phyloP scores from a whole-genome alignment of 2,888 invertebrate genomes.

The Adelognathus sp. region DNA sequence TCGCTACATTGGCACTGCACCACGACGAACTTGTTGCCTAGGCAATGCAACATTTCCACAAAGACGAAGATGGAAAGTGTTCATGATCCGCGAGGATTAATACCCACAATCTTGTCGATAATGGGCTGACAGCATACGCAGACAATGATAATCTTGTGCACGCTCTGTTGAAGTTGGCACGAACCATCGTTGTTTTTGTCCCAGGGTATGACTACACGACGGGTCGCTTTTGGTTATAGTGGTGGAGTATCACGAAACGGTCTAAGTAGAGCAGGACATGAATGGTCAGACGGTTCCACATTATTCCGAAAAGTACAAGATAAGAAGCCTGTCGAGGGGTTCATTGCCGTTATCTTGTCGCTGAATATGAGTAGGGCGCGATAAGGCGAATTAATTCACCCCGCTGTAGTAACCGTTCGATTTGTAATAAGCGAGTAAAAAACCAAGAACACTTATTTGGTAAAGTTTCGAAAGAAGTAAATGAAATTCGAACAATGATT shows the following conservation, averaged over 20 bases:
- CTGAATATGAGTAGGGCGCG: background rate
- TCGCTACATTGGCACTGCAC: background rate
- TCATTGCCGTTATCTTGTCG: background rate
- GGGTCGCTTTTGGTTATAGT: background rate
- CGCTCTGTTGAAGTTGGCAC: constrained; percentile 40
- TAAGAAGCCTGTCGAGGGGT: constrained; percentile 1
- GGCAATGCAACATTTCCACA: background rate
- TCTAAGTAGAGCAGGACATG: constrained; percentile 39
- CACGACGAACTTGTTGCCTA: background rate
- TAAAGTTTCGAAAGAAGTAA: background rate
- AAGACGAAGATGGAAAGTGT: background rate
- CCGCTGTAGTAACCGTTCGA: background rate
- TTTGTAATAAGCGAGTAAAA: background rate
- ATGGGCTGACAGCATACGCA: background rate
- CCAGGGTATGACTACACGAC: background rate
- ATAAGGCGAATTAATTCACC: background rate
- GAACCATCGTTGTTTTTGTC: constrained; percentile 14
- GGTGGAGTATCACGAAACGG: background rate
- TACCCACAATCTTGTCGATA: background rate
- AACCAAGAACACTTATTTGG: background rate
- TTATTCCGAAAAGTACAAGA: constrained; percentile 1
- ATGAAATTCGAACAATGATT: too few relatives aligned
- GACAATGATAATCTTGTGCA: constrained; percentile 28
- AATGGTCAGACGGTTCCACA: constrained; percentile 32
- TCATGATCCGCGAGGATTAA: background rate